These are phyloP conservation scores for Babyrousa celebensis DNA, from an alignment of 2,797 vertebrate species.

Conservation along the genomic window DNA sequence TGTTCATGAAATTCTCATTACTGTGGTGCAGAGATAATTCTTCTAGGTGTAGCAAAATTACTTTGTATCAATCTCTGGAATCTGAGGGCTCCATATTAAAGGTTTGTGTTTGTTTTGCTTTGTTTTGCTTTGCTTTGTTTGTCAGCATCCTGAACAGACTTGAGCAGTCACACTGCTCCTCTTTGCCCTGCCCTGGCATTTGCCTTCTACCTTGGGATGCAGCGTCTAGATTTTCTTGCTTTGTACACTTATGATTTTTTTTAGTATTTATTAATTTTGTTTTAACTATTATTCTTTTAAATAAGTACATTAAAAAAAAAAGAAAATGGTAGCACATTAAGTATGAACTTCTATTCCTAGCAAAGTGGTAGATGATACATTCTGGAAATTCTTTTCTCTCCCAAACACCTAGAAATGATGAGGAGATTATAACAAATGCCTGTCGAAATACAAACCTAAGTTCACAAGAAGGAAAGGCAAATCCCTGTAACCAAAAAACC, in stretches of 20 bases:
- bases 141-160: background rate
- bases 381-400: background rate
- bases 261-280: background rate
- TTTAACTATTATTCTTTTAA: background rate
- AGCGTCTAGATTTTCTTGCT: background rate
- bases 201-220: background rate
- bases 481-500: background rate
- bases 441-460: background rate
- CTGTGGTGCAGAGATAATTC: background rate
- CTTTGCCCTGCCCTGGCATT: background rate
- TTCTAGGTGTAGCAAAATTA: background rate
- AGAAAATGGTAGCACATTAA: background rate
- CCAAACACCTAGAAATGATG: background rate
- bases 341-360: background rate
- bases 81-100: background rate
- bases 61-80: background rate
- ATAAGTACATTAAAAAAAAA: background rate
- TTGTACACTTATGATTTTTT: background rate
- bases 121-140: background rate
- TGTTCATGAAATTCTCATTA: background rate
- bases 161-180: background rate
- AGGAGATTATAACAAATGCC: background rate
- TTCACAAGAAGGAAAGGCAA: constrained; percentile 1
- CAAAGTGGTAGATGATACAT: background rate
- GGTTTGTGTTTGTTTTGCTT: background rate